Percentiles rank a stretch among this genome's conserved stretches.
Evolutionary conservation across 2,797 vertebrate genomes (phyloP).

Genomic region (Neosilurus hyrtlii): DNA sequence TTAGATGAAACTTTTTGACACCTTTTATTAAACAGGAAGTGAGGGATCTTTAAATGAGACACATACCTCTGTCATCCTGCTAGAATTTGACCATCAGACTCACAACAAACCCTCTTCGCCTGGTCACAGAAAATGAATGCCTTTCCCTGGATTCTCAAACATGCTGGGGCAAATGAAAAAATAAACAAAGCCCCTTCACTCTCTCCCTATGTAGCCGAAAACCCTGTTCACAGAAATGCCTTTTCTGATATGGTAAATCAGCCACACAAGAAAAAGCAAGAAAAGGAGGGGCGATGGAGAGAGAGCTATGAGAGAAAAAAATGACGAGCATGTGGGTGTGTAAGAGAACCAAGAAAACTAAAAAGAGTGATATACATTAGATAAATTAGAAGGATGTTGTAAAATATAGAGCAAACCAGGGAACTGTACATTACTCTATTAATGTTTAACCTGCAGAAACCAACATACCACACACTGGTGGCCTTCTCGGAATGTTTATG

Average conservation of each 20-base stretch:
- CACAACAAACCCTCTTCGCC: constrained; percentile 52
- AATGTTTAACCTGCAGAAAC: background rate
- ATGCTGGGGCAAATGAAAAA: constrained; percentile 61
- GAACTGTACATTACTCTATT: background rate
- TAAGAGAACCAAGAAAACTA: background rate
- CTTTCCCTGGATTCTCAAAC: constrained; percentile 61
- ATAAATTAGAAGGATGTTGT: background rate
- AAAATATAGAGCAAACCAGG: background rate
- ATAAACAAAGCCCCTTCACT: constrained; percentile 46
- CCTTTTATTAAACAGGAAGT: constrained; percentile 52
- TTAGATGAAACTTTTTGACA: background rate
- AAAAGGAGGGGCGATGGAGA: constrained; percentile 16
- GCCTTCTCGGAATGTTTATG: background rate
- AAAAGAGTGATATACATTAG: background rate
- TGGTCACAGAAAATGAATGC: constrained; percentile 46
- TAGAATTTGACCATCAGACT: constrained; percentile 59
- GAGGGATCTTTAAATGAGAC: constrained; percentile 47
- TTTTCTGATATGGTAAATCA: constrained; percentile 41
- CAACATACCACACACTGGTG: background rate
- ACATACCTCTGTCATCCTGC: constrained; percentile 58
- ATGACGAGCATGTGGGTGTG: constrained; percentile 19
- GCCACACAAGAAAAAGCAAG: constrained; percentile 13
- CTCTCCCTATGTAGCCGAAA: constrained; percentile 27
- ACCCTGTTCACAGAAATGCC: constrained; percentile 44
- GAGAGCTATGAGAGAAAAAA: background rate